Evolutionary conservation across 2,888 invertebrate species (phyloP).

Genomic region (Tetranychus truncatus): DNA sequence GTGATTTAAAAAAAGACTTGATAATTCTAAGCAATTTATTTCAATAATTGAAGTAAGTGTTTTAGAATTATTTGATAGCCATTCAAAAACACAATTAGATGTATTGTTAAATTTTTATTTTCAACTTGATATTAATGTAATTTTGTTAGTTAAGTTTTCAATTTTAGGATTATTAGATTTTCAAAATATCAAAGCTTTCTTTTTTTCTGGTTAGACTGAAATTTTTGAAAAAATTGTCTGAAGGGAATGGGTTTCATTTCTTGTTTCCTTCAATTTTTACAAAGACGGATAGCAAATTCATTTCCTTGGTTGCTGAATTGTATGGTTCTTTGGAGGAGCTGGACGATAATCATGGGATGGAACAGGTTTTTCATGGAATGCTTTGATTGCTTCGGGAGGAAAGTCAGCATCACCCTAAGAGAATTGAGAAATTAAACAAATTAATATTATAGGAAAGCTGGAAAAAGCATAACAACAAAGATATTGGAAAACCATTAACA

Average conservation of each 20-base stretch:
- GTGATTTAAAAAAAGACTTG: neutral
- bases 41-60: neutral
- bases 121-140: too few relatives aligned
- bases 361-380: constrained; percentile 57
- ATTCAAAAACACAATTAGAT: too few relatives aligned
- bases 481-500: neutral
- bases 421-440: neutral
- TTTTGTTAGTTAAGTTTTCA: too few relatives aligned
- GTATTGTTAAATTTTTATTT: too few relatives aligned
- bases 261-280: too few relatives aligned
- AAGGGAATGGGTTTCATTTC: too few relatives aligned
- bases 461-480: neutral
- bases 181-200: too few relatives aligned
- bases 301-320: constrained; percentile 75
- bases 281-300: constrained; percentile 35
- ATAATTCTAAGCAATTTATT: neutral
- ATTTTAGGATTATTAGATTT: too few relatives aligned
- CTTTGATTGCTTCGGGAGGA: constrained; percentile 65
- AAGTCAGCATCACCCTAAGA: constrained; percentile 59
- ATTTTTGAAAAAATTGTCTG: too few relatives aligned
- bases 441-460: neutral
- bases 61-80: too few relatives aligned
- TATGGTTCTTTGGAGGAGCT: constrained; percentile 39
- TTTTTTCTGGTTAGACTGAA: too few relatives aligned
- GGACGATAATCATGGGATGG: constrained; percentile 46